phyloP scores from a whole-genome alignment of 2,888 invertebrate species.

The Cistogaster globosa region DNA sequence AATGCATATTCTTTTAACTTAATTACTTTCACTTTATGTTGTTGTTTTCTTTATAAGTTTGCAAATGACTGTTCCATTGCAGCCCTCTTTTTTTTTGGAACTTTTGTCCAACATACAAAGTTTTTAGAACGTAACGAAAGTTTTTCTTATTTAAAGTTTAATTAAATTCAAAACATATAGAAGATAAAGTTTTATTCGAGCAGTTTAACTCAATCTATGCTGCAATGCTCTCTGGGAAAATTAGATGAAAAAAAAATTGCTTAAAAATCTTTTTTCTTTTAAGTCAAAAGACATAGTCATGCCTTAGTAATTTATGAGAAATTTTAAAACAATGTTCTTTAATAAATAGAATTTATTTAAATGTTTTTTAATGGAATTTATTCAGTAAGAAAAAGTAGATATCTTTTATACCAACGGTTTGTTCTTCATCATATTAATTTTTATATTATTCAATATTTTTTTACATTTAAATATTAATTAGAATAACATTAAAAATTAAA shows the following conservation, averaged over 20 bases:
- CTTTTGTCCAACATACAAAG: conserved; percentile 38
- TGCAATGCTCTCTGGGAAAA: conserved; percentile 27
- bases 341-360: too few relatives aligned
- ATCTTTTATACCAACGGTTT: too few relatives aligned
- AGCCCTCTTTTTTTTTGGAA: neutral
- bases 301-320: too few relatives aligned
- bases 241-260: conserved; percentile 19
- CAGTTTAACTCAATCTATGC: conserved; percentile 59
- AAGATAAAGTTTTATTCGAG: conserved; percentile 54
- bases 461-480: too few relatives aligned
- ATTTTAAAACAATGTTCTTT: too few relatives aligned
- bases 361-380: too few relatives aligned
- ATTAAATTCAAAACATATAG: conserved; percentile 67
- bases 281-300: too few relatives aligned
- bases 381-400: too few relatives aligned
- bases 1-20: conserved; percentile 48
- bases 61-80: conserved; percentile 35
- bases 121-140: conserved; percentile 57
- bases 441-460: too few relatives aligned
- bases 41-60: conserved; percentile 32
- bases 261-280: conserved; percentile 30
- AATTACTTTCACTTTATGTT: conserved; percentile 62
- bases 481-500: too few relatives aligned
- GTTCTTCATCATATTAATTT: too few relatives aligned
- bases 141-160: conserved; percentile 60